phyloP scores from a whole-genome alignment of 2,113 vertebrate genomes.

The Alectura lathami region DNA sequence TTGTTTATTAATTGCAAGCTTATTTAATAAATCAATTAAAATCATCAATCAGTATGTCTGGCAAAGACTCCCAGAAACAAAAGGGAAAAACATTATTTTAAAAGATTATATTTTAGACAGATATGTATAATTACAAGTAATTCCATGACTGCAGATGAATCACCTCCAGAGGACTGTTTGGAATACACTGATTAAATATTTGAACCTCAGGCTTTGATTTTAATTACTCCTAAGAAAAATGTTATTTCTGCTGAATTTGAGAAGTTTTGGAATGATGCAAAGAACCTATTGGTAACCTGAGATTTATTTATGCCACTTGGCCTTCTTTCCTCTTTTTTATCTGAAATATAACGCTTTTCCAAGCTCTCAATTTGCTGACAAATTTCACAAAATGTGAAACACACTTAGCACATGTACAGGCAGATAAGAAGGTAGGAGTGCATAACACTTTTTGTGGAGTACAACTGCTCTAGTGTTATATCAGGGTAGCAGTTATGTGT shows the following conservation, averaged over 20 bases:
- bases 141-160: neutral
- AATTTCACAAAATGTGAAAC: neutral
- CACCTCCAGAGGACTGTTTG: neutral
- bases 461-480: neutral
- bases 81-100: neutral
- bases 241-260: neutral
- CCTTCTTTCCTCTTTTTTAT: neutral
- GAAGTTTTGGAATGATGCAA: neutral
- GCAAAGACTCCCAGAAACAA: neutral
- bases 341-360: neutral
- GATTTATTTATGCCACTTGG: neutral
- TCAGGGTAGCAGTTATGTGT: neutral
- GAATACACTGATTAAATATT: conserved; percentile 8
- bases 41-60: neutral
- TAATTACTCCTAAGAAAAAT: neutral
- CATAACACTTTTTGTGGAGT: neutral
- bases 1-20: neutral
- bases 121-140: neutral
- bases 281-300: neutral
- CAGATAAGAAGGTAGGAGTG: fast-evolving
- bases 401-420: neutral
- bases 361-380: neutral
- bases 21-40: neutral
- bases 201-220: neutral
- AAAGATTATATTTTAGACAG: neutral